Percentiles rank a stretch among this genome's conserved stretches.
These are phyloP conservation scores for Eleginops maclovinus DNA, from an alignment of 2,113 vertebrate species.

Conservation along the genomic window DNA sequence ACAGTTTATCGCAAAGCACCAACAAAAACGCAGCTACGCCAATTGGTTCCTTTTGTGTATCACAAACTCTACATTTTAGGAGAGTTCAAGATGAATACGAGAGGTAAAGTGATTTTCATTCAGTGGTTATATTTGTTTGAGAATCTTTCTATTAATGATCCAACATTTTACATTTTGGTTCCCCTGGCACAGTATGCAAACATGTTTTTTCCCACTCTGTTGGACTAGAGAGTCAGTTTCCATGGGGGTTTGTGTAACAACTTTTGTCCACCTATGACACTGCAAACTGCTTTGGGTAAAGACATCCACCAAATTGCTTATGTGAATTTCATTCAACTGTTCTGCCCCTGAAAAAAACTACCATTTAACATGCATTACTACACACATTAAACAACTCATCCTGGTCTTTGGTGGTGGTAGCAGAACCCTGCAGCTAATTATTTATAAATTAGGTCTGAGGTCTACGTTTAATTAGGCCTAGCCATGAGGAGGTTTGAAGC, in stretches of 20 bases:
- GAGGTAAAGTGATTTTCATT: not conserved
- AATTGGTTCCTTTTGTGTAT: conserved; percentile 47
- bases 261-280: not conserved
- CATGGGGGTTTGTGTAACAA: conserved; percentile 7
- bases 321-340: conserved; percentile 45
- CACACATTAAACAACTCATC: conserved; percentile 43
- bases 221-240: conserved; percentile 18
- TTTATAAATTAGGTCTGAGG: conserved; percentile 79
- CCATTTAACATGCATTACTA: conserved; percentile 60
- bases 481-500: conserved; percentile 74
- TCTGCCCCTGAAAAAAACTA: conserved; percentile 37
- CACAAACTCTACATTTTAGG: not conserved
- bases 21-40: conserved; percentile 27
- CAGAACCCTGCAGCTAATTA: conserved; percentile 77
- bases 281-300: conserved; percentile 30
- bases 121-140: not conserved
- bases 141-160: conserved; percentile 9
- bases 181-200: not conserved
- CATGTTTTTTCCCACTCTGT: not conserved
- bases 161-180: conserved; percentile 2
- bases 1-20: conserved; percentile 59
- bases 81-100: not conserved
- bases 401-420: conserved; percentile 48
- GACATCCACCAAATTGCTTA: conserved; percentile 33
- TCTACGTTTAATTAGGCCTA: conserved; percentile 82